A percentile compares a stretch with the other conserved stretches of the same genome.
These are phyloP conservation scores for Mya arenaria DNA, from an alignment of 1,140 invertebrate genomes.

Conservation along the genomic window DNA sequence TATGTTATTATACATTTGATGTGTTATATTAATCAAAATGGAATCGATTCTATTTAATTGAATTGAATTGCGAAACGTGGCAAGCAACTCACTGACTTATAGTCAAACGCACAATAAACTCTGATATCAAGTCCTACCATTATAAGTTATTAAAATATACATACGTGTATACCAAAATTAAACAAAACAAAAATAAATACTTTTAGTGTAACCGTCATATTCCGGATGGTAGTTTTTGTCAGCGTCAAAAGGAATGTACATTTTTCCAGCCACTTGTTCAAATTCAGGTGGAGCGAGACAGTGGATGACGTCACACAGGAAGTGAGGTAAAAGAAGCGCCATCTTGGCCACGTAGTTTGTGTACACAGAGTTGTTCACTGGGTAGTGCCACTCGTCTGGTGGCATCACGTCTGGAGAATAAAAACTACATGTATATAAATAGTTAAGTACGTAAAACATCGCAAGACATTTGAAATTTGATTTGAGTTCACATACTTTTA, in stretches of 20 bases:
- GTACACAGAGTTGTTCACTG: constrained; percentile 80
- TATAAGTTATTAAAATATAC: background rate
- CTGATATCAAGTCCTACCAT: background rate
- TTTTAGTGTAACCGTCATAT: constrained; percentile 73
- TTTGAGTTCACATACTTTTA: too few species aligned
- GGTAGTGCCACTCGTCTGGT: constrained; percentile 81
- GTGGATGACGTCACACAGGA: constrained; percentile 32
- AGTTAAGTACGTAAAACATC: too few species aligned
- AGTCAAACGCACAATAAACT: too few species aligned
- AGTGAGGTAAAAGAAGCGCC: constrained; percentile 54
- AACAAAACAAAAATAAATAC: constrained; percentile 50
- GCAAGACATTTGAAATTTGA: too few species aligned
- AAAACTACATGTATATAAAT: too few species aligned
- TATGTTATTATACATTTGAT: too few species aligned
- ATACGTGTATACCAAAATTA: background rate
- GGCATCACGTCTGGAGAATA: constrained; percentile 81
- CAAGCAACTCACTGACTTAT: too few species aligned
- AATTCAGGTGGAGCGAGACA: constrained; percentile 50
- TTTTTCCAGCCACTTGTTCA: constrained; percentile 64
- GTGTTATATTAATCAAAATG: too few species aligned
- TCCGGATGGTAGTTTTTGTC: constrained; percentile 75
- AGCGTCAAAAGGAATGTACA: constrained; percentile 74
- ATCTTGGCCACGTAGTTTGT: constrained; percentile 81
- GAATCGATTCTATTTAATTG: too few species aligned
- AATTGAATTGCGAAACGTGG: too few species aligned